Conservation (phyloP, 2,797 vertebrate genomes). For the Lepilemur ruficaudatus region DNA sequence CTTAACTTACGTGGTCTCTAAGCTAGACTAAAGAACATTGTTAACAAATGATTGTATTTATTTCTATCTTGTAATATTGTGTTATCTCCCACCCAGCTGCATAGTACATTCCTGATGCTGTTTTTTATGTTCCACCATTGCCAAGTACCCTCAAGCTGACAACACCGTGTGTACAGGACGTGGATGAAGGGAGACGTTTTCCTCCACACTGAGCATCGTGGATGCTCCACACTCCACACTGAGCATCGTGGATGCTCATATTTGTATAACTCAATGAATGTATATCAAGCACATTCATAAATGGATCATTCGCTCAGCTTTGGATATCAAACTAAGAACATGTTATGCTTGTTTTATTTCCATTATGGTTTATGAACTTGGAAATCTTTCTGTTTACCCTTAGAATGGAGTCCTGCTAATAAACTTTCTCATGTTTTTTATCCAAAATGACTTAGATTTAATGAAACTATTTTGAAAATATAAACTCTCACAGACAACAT, state of each 20-base stretch:
- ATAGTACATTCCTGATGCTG: rapidly evolving
- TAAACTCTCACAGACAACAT: not conserved
- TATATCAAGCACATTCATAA: rapidly evolving
- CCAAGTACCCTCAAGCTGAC: not conserved
- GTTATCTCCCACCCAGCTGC: not conserved
- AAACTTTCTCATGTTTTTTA: not conserved
- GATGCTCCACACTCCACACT: too few species aligned
- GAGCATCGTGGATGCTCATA: not conserved
- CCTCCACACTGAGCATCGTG: not conserved
- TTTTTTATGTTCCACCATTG: not conserved
- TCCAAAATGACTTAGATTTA: not conserved
- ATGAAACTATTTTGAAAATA: not conserved
- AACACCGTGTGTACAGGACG: rapidly evolving
- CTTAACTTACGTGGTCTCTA: not conserved
- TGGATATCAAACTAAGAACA: not conserved
- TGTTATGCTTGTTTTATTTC: not conserved
- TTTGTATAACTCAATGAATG: not conserved
- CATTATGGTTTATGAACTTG: not conserved
- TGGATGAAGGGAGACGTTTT: rapidly evolving
- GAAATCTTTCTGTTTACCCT: not conserved
- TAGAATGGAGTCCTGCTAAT: not conserved
- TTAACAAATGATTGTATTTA: not conserved
- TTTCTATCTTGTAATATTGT: not conserved
- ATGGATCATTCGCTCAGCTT: too few species aligned
- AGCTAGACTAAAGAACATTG: not conserved